Evolutionary conservation across 2,113 vertebrate species (phyloP), one percentile per base, ranked within the genome.

Genomic region (Cervus canadensis): DNA sequence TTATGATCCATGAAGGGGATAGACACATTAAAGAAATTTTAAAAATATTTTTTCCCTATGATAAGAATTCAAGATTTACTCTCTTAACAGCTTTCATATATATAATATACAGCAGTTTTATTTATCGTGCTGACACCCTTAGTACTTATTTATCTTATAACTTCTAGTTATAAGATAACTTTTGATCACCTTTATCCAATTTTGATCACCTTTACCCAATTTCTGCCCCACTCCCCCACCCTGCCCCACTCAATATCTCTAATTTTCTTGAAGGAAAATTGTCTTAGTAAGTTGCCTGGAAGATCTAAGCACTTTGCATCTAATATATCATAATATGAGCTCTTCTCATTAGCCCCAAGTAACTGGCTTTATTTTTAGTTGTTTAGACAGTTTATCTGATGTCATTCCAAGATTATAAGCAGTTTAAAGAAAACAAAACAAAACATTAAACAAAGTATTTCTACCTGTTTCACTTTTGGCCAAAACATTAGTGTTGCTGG

Each of bases 401-500:
- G 43, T 56, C 64, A 64, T 97, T 94, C 88, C 95, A 98, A 97
- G 95, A 97, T 97, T 88, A 95, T 45, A 76, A 97, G 87, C 84
- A 96, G 95, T 97, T 98, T 98, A 97, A 95, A 98, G 97, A 86
- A 81, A 90, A 56, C 16, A 76, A 76, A 23, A 60, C 48, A 95
- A 71, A 89, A 87, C 56, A 90, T 45, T 86, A 89, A 83, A 93
- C 95, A 98, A 98, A 98, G 74, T 94, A 97, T 95, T 78, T 97
- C 30, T 97, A 98, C 96, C 98, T 98, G 52, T 98, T 97, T 97
- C 91, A 86, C 76, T 95, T 89, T 97, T 89, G 93, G 89, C 96
- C 96, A 97, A 98, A 98, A 98, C 94, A 97, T 94, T 94, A 97
- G 91, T 96, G 97, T 96, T 94, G 82, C 83, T 97, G 94, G 74